Percentiles rank a stretch among this genome's conserved stretches.
phyloP scores from a whole-genome alignment of 2,888 invertebrate genomes.

The Tromatobia lineatoria region DNA sequence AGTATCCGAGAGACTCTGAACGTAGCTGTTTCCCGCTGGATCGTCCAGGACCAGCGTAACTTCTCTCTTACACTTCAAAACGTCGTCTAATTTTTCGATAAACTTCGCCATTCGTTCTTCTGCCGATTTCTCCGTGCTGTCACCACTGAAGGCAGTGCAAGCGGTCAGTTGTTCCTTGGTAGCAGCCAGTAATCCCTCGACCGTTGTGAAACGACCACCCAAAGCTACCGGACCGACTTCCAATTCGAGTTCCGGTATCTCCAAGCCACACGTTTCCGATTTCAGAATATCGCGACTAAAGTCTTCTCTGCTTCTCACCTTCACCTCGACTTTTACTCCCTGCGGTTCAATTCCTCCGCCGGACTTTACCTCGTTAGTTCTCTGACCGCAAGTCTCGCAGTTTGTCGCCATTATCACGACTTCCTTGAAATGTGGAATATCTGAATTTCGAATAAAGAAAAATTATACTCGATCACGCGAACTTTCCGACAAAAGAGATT shows the following conservation, averaged over 20 bases:
- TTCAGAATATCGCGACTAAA: slow-evolving; percentile 97
- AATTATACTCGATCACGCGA: neutral
- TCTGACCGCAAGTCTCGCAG: slow-evolving; percentile 96
- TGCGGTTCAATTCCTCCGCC: slow-evolving; percentile 94
- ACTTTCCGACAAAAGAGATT: neutral
- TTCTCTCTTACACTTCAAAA: slow-evolving; percentile 88
- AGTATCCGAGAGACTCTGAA: slow-evolving; percentile 91
- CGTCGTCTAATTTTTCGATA: slow-evolving; percentile 89
- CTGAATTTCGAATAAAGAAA: slow-evolving; percentile 80
- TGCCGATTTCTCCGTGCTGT: slow-evolving; percentile 88
- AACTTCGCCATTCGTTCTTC: slow-evolving; percentile 88
- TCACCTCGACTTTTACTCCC: slow-evolving; percentile 92
- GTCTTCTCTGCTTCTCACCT: slow-evolving; percentile 90
- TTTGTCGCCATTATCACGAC: slow-evolving; percentile 98
- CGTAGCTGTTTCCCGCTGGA: slow-evolving; percentile 98
- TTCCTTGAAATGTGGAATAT: slow-evolving; percentile 98
- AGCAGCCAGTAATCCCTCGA: slow-evolving; percentile 95
- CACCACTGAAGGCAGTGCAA: slow-evolving; percentile 90
- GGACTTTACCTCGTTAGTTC: slow-evolving; percentile 98
- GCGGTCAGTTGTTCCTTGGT: slow-evolving; percentile 92
- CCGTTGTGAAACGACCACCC: slow-evolving; percentile 97
- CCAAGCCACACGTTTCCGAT: slow-evolving; percentile 93
- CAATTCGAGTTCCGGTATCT: slow-evolving; percentile 95
- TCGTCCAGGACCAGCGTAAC: slow-evolving; percentile 96
- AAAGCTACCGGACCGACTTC: slow-evolving; percentile 94